Evolutionary conservation across 2,888 invertebrate genomes (phyloP).

Genomic region (Gnatocerus cornutus): DNA sequence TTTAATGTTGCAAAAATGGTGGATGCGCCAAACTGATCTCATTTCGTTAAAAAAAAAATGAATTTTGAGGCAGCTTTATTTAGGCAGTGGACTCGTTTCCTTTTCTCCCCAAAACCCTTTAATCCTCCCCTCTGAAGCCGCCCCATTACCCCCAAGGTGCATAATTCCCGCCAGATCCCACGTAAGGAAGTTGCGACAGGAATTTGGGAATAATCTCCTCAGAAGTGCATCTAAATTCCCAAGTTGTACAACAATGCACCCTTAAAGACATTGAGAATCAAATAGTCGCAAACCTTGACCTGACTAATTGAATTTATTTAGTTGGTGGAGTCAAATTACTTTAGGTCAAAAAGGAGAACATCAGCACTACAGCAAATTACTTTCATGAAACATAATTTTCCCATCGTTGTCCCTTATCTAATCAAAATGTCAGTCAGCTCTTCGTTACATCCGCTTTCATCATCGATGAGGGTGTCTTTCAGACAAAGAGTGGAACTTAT

Average conservation of each 20-base stretch:
- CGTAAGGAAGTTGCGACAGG: slow-evolving; percentile 4
- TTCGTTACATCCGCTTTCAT: slow-evolving; percentile 1
- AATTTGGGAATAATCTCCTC: slow-evolving; percentile 11
- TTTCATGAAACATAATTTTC: slow-evolving; percentile 20
- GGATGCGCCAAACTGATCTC: too few species aligned
- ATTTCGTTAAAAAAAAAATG: too few species aligned
- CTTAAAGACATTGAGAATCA: not conserved
- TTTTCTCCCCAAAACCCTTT: too few species aligned
- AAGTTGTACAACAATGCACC: not conserved
- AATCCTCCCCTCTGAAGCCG: too few species aligned
- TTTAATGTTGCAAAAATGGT: too few species aligned
- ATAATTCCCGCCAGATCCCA: not conserved
- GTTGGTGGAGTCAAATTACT: slow-evolving; percentile 1
- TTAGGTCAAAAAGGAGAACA: not conserved
- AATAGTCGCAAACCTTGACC: slow-evolving; percentile 1
- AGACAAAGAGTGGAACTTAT: too few species aligned
- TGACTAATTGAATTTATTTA: slow-evolving; percentile 18
- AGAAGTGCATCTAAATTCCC: slow-evolving; percentile 9
- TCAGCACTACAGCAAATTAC: slow-evolving; percentile 9
- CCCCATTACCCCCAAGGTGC: slow-evolving; percentile 9
- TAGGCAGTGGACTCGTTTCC: too few species aligned
- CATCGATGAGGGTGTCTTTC: not conserved
- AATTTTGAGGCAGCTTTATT: too few species aligned
- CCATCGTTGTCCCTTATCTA: slow-evolving; percentile 14
- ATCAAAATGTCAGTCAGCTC: slow-evolving; percentile 15